Evolutionary conservation across 2,888 invertebrate species (phyloP).

Genomic region (Plutella xylostella): DNA sequence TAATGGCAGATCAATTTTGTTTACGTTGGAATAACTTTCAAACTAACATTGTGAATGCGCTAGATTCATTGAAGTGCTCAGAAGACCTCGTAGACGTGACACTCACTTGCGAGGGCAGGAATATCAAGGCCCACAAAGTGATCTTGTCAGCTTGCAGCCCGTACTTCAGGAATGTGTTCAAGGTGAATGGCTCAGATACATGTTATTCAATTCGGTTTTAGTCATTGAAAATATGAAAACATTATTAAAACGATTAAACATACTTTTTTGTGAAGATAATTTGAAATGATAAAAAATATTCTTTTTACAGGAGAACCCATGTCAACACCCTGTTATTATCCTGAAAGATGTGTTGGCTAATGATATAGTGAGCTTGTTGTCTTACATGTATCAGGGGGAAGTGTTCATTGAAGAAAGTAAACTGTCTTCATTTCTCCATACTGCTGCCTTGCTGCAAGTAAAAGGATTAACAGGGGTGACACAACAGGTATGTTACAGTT

Average conservation of each 20-base stretch:
- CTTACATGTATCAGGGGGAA: constrained; percentile 80
- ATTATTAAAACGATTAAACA: neutral
- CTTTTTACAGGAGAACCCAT: constrained; percentile 75
- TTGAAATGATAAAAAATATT: neutral
- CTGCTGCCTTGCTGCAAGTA: constrained; percentile 75
- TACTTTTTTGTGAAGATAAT: neutral
- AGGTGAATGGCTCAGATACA: constrained; percentile 64
- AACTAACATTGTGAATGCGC: constrained; percentile 75
- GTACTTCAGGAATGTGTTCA: constrained; percentile 80
- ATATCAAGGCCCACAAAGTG: constrained; percentile 80
- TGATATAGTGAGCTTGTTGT: constrained; percentile 75
- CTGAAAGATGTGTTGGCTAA: constrained; percentile 76
- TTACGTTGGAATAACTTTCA: constrained; percentile 82
- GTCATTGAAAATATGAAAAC: constrained; percentile 4
- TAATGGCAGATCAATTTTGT: constrained; percentile 76
- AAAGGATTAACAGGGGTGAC: constrained; percentile 73
- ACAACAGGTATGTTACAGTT: constrained; percentile 44
- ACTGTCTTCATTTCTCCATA: constrained; percentile 73
- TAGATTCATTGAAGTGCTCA: constrained; percentile 76
- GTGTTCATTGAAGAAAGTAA: constrained; percentile 77
- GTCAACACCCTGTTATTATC: constrained; percentile 79
- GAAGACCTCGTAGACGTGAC: constrained; percentile 81
- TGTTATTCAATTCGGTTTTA: neutral
- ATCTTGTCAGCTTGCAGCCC: constrained; percentile 81
- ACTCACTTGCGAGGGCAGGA: constrained; percentile 77